phyloP scores from a whole-genome alignment of 2,113 vertebrate genomes.

The Cygnus buccinator region DNA sequence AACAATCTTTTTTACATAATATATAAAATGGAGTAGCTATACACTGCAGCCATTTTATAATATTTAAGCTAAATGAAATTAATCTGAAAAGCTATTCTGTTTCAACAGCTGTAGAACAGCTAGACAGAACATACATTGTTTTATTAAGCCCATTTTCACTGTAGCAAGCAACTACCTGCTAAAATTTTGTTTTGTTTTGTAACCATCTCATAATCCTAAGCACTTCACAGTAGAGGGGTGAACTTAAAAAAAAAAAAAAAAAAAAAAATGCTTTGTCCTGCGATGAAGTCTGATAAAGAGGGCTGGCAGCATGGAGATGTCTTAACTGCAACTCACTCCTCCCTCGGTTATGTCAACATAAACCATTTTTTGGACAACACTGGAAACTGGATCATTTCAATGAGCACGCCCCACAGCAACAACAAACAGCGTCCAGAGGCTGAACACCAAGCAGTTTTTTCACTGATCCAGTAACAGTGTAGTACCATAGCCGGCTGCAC shows the following conservation, averaged over 20 bases:
- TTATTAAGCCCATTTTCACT: background rate
- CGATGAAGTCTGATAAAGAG: background rate
- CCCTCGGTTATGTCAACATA: background rate
- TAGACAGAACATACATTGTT: background rate
- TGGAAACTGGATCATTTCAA: background rate
- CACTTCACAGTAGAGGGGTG: background rate
- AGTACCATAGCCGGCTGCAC: background rate
- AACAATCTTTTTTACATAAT: conserved; percentile 42
- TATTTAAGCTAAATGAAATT: conserved; percentile 49
- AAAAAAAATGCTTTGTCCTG: background rate
- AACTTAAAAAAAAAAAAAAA: background rate
- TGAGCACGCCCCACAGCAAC: background rate
- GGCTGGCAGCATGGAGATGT: too few relatives aligned
- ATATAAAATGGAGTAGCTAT: conserved; percentile 60
- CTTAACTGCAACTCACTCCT: background rate
- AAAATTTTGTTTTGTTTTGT: background rate
- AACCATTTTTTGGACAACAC: background rate
- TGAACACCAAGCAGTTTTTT: background rate
- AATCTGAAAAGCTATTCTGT: conserved; percentile 39
- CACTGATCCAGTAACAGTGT: background rate
- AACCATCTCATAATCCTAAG: background rate
- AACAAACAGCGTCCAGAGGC: background rate
- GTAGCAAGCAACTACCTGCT: background rate
- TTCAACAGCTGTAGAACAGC: conserved; percentile 24
- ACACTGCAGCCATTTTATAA: conserved; percentile 49